Evolutionary conservation across 2,113 vertebrate species (phyloP).

Genomic region (Proteles cristata): DNA sequence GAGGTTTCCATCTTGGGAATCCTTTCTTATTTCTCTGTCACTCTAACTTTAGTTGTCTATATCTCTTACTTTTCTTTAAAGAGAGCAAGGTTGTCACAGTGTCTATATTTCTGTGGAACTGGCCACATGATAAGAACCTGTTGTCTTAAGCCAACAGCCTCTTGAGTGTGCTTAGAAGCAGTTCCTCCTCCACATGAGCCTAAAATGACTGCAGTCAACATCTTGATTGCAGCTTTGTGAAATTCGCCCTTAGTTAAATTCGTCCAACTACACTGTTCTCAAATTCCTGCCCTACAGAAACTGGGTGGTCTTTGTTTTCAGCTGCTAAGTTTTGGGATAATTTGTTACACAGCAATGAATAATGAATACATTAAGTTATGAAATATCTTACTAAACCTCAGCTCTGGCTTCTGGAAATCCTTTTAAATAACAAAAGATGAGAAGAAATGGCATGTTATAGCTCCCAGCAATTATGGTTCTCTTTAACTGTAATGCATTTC

Average conservation of each 20-base stretch:
- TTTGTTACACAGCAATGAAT: background rate
- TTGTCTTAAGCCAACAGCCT: background rate
- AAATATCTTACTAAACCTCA: background rate
- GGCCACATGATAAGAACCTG: background rate
- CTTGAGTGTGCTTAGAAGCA: background rate
- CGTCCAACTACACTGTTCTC: background rate
- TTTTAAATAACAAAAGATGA: constrained; percentile 10
- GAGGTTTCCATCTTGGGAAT: background rate
- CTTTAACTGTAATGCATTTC: background rate
- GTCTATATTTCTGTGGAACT: too few relatives aligned
- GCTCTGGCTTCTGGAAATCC: background rate
- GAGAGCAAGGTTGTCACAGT: background rate
- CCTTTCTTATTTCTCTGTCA: background rate
- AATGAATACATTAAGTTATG: background rate
- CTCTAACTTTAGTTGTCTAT: background rate
- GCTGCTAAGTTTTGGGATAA: background rate
- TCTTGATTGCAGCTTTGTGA: background rate
- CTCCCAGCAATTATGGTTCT: background rate
- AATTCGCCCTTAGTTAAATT: background rate
- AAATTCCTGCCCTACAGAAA: background rate
- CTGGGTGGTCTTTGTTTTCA: background rate
- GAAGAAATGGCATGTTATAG: background rate
- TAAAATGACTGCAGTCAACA: background rate
- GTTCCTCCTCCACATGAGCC: background rate
- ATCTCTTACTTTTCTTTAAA: background rate